A percentile compares a stretch with the other conserved stretches of the same genome.
phyloP scores from a whole-genome alignment of 2,797 vertebrate species.

The Sylvilagus floridanus region DNA sequence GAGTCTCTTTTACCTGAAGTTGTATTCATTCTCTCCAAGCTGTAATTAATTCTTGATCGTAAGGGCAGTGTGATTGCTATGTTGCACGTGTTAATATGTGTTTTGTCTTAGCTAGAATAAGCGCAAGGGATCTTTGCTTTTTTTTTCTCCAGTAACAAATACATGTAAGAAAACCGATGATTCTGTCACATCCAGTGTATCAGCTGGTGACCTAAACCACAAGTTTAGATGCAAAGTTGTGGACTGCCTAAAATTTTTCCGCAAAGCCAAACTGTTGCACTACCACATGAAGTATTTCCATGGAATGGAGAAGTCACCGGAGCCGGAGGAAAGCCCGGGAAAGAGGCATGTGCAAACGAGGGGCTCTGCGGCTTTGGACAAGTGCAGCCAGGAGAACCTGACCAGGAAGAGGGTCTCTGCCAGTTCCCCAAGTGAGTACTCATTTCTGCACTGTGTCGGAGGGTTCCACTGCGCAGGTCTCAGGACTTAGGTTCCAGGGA shows the following conservation, averaged over 20 bases:
- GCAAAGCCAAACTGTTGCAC: conserved; percentile 96
- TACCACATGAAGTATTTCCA: conserved; percentile 99
- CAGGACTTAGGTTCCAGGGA: conserved; percentile 1
- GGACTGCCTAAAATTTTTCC: conserved; percentile 96
- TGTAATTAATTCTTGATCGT: conserved; percentile 15
- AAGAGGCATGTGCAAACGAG: conserved; percentile 93
- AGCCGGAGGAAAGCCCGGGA: conserved; percentile 90
- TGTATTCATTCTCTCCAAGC: conserved; percentile 15
- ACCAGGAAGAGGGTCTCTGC: conserved; percentile 93
- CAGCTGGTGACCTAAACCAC: conserved; percentile 95
- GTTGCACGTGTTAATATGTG: conserved; percentile 60
- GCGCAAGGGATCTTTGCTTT: conserved; percentile 76
- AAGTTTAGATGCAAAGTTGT: conserved; percentile 95
- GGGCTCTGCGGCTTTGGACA: conserved; percentile 91
- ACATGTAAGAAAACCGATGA: conserved; percentile 92
- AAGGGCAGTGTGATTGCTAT: neutral
- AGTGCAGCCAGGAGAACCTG: conserved; percentile 88
- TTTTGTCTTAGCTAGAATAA: conserved; percentile 77
- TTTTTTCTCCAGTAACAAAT: conserved; percentile 89
- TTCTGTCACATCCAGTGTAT: conserved; percentile 92
- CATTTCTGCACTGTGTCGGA: conserved; percentile 56
- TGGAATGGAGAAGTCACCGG: conserved; percentile 90
- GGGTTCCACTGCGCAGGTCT: neutral
- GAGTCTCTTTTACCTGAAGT: conserved; percentile 24
- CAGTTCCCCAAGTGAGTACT: conserved; percentile 93